Conservation (phyloP, 1,140 invertebrate species). For the Trissolcus basalis region DNA sequence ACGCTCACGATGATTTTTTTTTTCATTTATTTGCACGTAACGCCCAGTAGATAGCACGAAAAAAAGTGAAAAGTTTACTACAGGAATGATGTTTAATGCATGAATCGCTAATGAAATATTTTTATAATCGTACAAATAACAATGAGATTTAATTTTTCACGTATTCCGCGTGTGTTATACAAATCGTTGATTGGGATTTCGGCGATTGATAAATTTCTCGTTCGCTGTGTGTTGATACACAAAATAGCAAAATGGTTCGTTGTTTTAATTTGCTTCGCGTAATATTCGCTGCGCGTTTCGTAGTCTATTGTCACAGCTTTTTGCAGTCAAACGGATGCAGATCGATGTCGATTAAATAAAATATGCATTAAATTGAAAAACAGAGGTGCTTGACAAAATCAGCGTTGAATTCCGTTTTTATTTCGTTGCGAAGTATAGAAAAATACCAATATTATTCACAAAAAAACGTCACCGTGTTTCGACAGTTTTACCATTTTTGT, state of each 20-base stretch:
- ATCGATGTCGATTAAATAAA: conserved; percentile 60
- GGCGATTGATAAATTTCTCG: conserved; percentile 44
- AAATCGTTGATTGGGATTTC: conserved; percentile 56
- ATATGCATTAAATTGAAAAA: conserved; percentile 60
- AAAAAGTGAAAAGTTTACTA: conserved; percentile 3
- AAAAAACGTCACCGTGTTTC: too few species aligned
- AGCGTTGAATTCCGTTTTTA: conserved; percentile 37
- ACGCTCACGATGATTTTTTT: conserved; percentile 27
- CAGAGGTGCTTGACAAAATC: conserved; percentile 51
- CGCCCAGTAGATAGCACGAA: conserved; percentile 6
- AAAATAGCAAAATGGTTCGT: conserved; percentile 41
- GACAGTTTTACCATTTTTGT: too few species aligned
- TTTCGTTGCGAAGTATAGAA: too few species aligned
- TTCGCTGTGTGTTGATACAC: conserved; percentile 40
- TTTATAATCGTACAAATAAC: conserved; percentile 55
- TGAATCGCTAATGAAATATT: conserved; percentile 56
- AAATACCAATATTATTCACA: too few species aligned
- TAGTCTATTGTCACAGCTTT: conserved; percentile 46
- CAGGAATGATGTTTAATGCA: conserved; percentile 54
- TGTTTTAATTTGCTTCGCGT: conserved; percentile 53
- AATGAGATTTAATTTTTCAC: conserved; percentile 53
- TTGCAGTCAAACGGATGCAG: conserved; percentile 59
- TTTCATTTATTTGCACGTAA: conserved; percentile 24
- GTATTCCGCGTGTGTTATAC: conserved; percentile 48
- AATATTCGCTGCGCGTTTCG: conserved; percentile 54